Conservation (phyloP, 2,113 vertebrate genomes). For the Murina feae region DNA sequence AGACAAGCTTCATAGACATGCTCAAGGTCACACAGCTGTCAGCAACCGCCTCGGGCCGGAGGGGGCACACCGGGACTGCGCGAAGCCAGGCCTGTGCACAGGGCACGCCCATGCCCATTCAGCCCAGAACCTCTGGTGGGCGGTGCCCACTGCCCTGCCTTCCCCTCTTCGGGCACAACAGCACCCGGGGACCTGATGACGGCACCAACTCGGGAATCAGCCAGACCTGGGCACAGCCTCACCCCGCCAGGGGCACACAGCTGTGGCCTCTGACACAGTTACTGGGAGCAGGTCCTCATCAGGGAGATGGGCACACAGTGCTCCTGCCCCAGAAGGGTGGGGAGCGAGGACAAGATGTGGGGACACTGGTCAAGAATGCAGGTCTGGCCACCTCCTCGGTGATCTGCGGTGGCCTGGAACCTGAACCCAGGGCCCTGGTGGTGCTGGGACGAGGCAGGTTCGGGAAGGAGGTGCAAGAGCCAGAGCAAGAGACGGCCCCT, state of each 20-base stretch:
- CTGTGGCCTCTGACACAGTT: neutral
- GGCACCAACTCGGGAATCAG: neutral
- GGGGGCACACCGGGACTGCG: too few relatives aligned
- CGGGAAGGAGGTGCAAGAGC: neutral
- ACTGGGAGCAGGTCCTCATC: too few relatives aligned
- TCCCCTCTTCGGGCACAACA: neutral
- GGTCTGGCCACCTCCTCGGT: fast-evolving
- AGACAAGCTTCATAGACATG: neutral
- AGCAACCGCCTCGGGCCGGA: too few relatives aligned
- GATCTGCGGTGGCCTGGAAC: neutral
- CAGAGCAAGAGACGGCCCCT: too few relatives aligned
- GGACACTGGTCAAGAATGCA: neutral
- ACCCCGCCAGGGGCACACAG: too few relatives aligned
- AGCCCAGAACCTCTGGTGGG: too few relatives aligned
- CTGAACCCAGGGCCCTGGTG: neutral
- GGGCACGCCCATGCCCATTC: neutral
- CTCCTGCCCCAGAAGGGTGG: neutral
- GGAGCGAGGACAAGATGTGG: neutral
- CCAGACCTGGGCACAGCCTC: neutral
- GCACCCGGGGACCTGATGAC: fast-evolving
- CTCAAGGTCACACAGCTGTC: neutral
- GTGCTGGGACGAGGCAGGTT: neutral
- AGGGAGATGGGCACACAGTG: neutral
- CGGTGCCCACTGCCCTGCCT: neutral
- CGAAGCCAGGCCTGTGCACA: fast-evolving